Conservation (phyloP, 1,140 invertebrate genomes). For the Seison nebaliae region DNA sequence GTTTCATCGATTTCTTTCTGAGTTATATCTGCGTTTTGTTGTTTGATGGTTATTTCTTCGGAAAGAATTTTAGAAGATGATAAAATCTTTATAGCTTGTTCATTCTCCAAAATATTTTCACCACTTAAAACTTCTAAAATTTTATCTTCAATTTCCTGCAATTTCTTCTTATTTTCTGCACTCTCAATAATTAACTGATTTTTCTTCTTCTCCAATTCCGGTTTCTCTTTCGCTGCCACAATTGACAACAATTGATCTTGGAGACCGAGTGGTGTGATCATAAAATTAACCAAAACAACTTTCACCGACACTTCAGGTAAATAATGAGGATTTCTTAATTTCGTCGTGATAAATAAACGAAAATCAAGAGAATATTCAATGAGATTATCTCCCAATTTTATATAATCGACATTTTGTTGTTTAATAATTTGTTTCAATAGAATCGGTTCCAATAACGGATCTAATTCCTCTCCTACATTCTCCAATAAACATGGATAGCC, state of each 20-base stretch:
- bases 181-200: conserved; percentile 28
- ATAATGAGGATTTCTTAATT: conserved; percentile 28
- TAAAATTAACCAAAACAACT: conserved; percentile 28
- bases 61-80: conserved; percentile 53
- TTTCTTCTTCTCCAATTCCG: conserved; percentile 29
- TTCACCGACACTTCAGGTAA: conserved; percentile 29
- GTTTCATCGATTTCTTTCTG: conserved; percentile 42
- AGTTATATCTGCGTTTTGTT: conserved; percentile 41
- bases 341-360: conserved; percentile 28
- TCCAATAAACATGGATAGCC: conserved; percentile 27
- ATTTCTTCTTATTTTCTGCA: conserved; percentile 36
- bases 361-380: conserved; percentile 23
- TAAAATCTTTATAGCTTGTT: conserved; percentile 68
- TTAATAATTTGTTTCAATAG: conserved; percentile 27
- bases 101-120: conserved; percentile 79
- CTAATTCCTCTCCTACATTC: conserved; percentile 28
- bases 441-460: conserved; percentile 26
- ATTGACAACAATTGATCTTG: conserved; percentile 29
- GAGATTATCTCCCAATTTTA: conserved; percentile 25
- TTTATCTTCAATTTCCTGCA: conserved; percentile 78
- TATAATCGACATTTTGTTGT: conserved; percentile 28
- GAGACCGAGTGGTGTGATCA: conserved; percentile 29
- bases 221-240: conserved; percentile 28
- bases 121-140: conserved; percentile 55
- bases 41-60: conserved; percentile 38